Percentiles rank a stretch among this genome's conserved stretches.
phyloP scores from a whole-genome alignment of 2,113 vertebrate species.

The Neolamprologus longior region DNA sequence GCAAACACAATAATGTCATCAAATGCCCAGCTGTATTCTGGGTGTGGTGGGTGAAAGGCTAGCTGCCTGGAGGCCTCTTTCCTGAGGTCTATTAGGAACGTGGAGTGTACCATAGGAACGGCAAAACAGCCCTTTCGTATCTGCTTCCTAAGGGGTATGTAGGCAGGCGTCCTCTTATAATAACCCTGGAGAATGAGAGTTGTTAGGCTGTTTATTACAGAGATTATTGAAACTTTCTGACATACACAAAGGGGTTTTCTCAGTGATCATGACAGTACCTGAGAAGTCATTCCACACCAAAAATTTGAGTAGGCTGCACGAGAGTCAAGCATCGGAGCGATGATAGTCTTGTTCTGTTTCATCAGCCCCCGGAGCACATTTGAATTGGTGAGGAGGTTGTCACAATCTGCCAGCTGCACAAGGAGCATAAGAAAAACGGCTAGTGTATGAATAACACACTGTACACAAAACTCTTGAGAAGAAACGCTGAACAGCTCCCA shows the following conservation, averaged over 20 bases:
- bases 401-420: conserved; percentile 79
- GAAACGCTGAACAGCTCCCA: background rate
- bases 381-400: conserved; percentile 83
- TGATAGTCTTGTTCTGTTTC: conserved; percentile 84
- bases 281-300: conserved; percentile 91
- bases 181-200: conserved; percentile 74
- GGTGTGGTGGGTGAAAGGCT: conserved; percentile 83
- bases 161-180: conserved; percentile 85
- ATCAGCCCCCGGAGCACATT: conserved; percentile 80
- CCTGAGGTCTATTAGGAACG: conserved; percentile 85
- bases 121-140: conserved; percentile 83
- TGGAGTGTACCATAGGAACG: conserved; percentile 95
- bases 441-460: background rate
- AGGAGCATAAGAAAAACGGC: background rate
- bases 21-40: conserved; percentile 86
- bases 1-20: conserved; percentile 95
- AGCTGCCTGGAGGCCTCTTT: conserved; percentile 77
- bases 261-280: conserved; percentile 65
- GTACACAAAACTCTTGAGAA: background rate
- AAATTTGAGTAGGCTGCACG: conserved; percentile 92
- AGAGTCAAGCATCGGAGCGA: conserved; percentile 89
- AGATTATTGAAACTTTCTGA: background rate
- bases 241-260: background rate
- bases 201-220: background rate
- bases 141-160: conserved; percentile 83